Percentiles rank a stretch among this genome's conserved stretches.
These are phyloP conservation scores for Petrosia ficiformis DNA, from an alignment of 37 sponge, comb jelly and placozoan genomes.

Conservation along the genomic window DNA sequence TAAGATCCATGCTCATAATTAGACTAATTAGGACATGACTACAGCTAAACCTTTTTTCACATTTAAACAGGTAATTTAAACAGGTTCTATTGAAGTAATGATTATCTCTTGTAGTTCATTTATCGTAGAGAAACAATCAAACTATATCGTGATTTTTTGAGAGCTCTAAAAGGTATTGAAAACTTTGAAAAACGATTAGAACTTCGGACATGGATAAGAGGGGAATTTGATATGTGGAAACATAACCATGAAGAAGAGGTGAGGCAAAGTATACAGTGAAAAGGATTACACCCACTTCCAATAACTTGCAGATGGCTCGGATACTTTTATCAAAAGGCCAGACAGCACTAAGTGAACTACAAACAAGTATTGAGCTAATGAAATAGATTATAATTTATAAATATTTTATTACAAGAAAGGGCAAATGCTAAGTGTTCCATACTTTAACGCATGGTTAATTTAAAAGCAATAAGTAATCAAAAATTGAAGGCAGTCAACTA, in stretches of 20 bases:
- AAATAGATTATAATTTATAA: too few relatives aligned
- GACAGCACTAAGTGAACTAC: neutral
- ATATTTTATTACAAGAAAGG: too few relatives aligned
- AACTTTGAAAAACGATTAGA: slow-evolving; percentile 16
- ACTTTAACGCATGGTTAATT: too few relatives aligned
- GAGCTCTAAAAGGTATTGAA: slow-evolving; percentile 9
- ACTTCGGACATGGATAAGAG: slow-evolving; percentile 28
- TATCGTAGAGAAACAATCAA: slow-evolving; percentile 26
- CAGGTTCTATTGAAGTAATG: neutral
- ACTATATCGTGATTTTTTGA: slow-evolving; percentile 50
- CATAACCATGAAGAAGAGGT: slow-evolving; percentile 40
- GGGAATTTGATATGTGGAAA: slow-evolving; percentile 55
- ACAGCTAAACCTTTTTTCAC: neutral
- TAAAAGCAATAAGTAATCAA: too few relatives aligned
- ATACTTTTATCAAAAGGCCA: too few relatives aligned
- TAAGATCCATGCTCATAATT: neutral
- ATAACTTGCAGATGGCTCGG: too few relatives aligned
- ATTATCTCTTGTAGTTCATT: slow-evolving; percentile 37
- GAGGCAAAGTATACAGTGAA: too few relatives aligned
- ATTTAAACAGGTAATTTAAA: neutral
- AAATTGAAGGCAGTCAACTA: too few relatives aligned
- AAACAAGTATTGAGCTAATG: neutral
- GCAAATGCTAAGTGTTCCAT: too few relatives aligned
- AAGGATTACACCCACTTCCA: too few relatives aligned
- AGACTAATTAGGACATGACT: neutral